Conservation (phyloP, 1,140 invertebrate genomes). For the Polypedilum vanderplanki region DNA sequence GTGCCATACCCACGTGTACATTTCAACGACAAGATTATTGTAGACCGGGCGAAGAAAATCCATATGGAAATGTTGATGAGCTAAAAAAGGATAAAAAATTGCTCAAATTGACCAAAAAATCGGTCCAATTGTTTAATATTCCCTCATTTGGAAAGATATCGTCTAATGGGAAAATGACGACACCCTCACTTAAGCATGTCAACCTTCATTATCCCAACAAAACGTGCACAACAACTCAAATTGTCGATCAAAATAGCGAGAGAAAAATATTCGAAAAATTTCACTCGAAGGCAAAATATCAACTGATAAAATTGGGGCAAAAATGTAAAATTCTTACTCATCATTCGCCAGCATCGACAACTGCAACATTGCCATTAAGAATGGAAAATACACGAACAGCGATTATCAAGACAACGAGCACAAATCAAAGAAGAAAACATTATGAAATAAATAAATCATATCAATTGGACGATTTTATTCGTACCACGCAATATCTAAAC, state of each 20-base stretch:
- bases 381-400: not conserved
- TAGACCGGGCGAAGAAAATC: conserved; percentile 26
- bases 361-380: not conserved
- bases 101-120: not conserved
- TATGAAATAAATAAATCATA: conserved; percentile 25
- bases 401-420: conserved; percentile 19
- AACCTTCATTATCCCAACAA: conserved; percentile 21
- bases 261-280: conserved; percentile 22
- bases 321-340: conserved; percentile 27
- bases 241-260: not conserved
- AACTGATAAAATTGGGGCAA: conserved; percentile 21
- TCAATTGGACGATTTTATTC: conserved; percentile 25
- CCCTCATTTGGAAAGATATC: not conserved
- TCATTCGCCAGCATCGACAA: not conserved
- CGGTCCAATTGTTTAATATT: conserved; percentile 4
- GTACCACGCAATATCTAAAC: not conserved
- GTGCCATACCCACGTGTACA: conserved; percentile 28
- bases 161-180: not conserved
- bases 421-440: conserved; percentile 5
- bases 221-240: not conserved
- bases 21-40: conserved; percentile 30
- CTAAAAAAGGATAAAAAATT: conserved; percentile 3
- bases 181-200: conserved; percentile 3
- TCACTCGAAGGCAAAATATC: conserved; percentile 21
- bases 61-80: not conserved